These are phyloP conservation scores for Troilus luridus DNA, from an alignment of 2,888 invertebrate species.

Conservation along the genomic window DNA sequence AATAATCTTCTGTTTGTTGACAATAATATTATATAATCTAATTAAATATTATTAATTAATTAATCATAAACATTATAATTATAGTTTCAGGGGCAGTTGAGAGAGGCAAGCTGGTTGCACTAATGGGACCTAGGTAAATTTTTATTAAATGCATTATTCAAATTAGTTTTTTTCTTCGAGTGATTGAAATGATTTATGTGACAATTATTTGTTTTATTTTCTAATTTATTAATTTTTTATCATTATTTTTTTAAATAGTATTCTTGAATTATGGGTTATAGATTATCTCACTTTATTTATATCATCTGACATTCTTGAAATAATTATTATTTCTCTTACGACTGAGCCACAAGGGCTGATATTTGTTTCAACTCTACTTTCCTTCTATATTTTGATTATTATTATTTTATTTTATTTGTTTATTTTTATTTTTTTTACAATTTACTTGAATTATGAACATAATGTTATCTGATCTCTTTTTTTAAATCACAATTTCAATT, in stretches of 20 bases:
- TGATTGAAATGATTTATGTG: neutral
- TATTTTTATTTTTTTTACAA: neutral
- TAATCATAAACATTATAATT: constrained; percentile 65
- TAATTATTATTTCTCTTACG: too few relatives aligned
- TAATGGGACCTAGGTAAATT: constrained; percentile 86
- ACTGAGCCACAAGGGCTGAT: too few relatives aligned
- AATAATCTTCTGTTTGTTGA: neutral
- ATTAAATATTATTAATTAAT: neutral
- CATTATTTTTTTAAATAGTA: too few relatives aligned
- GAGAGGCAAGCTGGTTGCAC: constrained; percentile 84
- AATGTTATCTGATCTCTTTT: too few relatives aligned
- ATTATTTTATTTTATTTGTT: neutral
- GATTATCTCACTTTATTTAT: too few relatives aligned
- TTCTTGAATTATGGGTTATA: too few relatives aligned
- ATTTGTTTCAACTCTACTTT: too few relatives aligned
- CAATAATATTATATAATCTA: neutral
- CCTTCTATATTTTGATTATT: too few relatives aligned
- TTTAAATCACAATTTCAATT: too few relatives aligned
- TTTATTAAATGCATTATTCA: neutral
- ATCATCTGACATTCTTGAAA: too few relatives aligned
- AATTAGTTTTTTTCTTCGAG: neutral
- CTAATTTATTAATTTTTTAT: neutral
- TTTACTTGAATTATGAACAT: too few relatives aligned
- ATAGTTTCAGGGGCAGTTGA: constrained; percentile 85
- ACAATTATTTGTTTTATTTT: neutral